These are phyloP conservation scores for Scaptomyza reducta DNA, from an alignment of 2,888 invertebrate species.

Conservation along the genomic window DNA sequence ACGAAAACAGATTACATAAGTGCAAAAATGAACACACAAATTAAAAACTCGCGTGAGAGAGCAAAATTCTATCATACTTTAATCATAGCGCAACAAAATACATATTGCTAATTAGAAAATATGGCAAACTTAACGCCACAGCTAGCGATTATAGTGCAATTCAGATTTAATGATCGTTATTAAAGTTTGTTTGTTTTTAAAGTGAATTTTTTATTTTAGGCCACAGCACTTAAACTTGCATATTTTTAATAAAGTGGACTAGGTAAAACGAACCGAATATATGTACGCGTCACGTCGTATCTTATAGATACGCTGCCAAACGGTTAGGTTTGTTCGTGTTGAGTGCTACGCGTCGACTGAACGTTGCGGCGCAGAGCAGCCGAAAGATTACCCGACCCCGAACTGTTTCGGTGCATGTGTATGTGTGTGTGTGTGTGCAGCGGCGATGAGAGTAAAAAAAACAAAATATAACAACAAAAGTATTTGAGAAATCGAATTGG, in stretches of 20 bases:
- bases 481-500: conserved; percentile 68
- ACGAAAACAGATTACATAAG: conserved; percentile 79
- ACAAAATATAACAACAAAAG: conserved; percentile 12
- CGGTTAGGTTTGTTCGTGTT: conserved; percentile 74
- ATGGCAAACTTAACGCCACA: conserved; percentile 4
- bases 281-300: conserved; percentile 68
- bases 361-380: conserved; percentile 50
- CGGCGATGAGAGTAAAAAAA: conserved; percentile 52
- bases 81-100: conserved; percentile 28
- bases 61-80: conserved; percentile 30
- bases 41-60: conserved; percentile 47
- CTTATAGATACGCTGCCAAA: conserved; percentile 71
- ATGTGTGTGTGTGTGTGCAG: conserved; percentile 5
- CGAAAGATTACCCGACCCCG: conserved; percentile 53
- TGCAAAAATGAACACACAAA: conserved; percentile 26
- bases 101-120: conserved; percentile 30
- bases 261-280: conserved; percentile 41
- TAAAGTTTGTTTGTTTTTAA: background rate
- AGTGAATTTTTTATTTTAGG: background rate
- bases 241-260: conserved; percentile 17
- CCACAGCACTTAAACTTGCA: conserved; percentile 11
- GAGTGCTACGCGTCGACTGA: conserved; percentile 80
- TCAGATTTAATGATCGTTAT: background rate
- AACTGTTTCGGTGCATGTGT: conserved; percentile 11
- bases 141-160: background rate